Conservation (phyloP, 2,797 vertebrate species). For the Sorex maritimensis region DNA sequence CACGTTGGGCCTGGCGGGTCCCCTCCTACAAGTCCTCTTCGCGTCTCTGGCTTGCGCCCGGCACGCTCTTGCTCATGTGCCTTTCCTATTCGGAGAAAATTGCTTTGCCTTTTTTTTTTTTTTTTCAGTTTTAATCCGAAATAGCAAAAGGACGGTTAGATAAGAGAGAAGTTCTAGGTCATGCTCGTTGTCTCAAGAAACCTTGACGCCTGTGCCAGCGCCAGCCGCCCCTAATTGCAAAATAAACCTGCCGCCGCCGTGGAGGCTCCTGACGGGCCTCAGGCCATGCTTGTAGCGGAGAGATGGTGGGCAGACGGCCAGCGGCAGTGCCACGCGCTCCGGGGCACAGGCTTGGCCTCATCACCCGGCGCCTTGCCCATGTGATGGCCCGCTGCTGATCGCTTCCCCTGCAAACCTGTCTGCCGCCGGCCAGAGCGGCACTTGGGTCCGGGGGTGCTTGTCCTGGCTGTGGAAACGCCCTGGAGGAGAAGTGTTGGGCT, state of each 20-base stretch:
- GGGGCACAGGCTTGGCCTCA: neutral
- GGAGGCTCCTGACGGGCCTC: neutral
- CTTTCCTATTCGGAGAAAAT: slow-evolving; percentile 52
- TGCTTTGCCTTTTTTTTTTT: slow-evolving; percentile 60
- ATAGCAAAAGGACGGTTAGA: slow-evolving; percentile 66
- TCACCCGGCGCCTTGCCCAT: neutral
- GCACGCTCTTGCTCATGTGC: neutral
- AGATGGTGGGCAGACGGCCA: neutral
- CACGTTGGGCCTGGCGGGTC: slow-evolving; percentile 22
- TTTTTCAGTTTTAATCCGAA: slow-evolving; percentile 55
- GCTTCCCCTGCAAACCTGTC: neutral
- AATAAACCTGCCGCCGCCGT: slow-evolving; percentile 8
- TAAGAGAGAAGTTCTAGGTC: slow-evolving; percentile 71
- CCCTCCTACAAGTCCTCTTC: neutral
- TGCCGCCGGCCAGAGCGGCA: neutral
- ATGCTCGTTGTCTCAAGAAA: slow-evolving; percentile 47
- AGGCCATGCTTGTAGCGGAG: neutral
- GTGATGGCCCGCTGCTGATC: neutral
- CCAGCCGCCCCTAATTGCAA: neutral
- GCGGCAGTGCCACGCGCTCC: neutral
- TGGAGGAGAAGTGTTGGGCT: too few relatives aligned
- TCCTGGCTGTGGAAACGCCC: too few relatives aligned
- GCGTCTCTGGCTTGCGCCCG: slow-evolving; percentile 22
- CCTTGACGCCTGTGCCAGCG: slow-evolving; percentile 26
- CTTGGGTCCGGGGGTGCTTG: neutral